Base-by-base conservation (phyloP, 1,140 invertebrate species). In the Argopecten irradians region DNA sequence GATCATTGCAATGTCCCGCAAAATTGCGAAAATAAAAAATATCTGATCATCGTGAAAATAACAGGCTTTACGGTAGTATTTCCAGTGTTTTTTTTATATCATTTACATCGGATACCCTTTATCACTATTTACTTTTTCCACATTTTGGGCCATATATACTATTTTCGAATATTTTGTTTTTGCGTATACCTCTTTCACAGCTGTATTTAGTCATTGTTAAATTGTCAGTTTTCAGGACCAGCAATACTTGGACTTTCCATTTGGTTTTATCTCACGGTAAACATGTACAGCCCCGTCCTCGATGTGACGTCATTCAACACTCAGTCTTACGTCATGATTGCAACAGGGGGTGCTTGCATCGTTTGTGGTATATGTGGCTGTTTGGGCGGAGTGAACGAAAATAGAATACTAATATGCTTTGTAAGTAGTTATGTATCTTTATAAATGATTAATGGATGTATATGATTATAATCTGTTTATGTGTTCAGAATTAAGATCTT, bases 171-270 rank as follows among this genome's bases (percentile, higher is more conserved):
- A n/a, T n/a, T n/a, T n/a, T n/a, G n/a, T n/a, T n/a, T 46, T 46
- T 46, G 3, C 22, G 43, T 46, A 8, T 46, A 19, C 43, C 22
- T n/a, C n/a, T 46, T 46, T 14, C 2, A 46, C 14, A 28, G 55
- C 8, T 71, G 1, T 71, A 8, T 83, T 83, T 83, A 33, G 0
- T 36, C 35, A 36, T 35, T 84, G 1, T 82, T n/a, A n/a, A n/a
- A n/a, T 86, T 86, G n/a, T 34, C 55, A 86, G 86, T 86, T 86
- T 82, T 55, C 86, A 22, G 86, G 86, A 35, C 86, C 86, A n/a
- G 86, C 86, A n/a, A n/a, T 86, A 19, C 86, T 86, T 71, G 86
- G 86, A 34, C n/a, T 86, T 7, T 35, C 86, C n/a, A 86, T 82
- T 14, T 86, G 86, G 86, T 82, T 82, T 34, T 86, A 86, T 36